A percentile compares a stretch with the other conserved stretches of the same genome.
phyloP scores from a whole-genome alignment of 2,888 invertebrate genomes.

The Phorcus lineatus region DNA sequence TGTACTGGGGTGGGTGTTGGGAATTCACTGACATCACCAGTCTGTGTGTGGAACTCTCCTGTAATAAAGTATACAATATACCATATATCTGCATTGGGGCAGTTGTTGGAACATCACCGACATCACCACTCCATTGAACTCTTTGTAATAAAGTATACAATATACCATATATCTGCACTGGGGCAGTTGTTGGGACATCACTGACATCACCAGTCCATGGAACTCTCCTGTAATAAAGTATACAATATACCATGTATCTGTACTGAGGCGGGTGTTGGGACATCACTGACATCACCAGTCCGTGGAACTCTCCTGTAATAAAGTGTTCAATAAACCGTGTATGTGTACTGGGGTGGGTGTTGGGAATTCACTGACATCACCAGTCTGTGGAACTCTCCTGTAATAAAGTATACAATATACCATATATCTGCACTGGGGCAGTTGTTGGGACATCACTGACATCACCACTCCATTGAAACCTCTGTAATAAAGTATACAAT shows the following conservation, averaged over 20 bases:
- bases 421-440: not conserved
- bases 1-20: not conserved
- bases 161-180: not conserved
- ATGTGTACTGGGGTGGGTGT: not conserved
- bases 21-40: slow-evolving; percentile 31
- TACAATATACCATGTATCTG: not conserved
- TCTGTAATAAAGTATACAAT: no score
- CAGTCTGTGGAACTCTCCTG: slow-evolving; percentile 43
- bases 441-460: slow-evolving; percentile 21
- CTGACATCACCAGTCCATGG: slow-evolving; percentile 36
- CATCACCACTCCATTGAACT: slow-evolving; percentile 39
- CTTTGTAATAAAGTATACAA: slow-evolving; percentile 39
- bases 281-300: slow-evolving; percentile 32
- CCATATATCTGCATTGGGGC: not conserved
- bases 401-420: no score
- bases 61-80: no score
- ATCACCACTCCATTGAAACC: slow-evolving; percentile 40
- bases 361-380: slow-evolving; percentile 28
- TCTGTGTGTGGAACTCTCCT: slow-evolving; percentile 44
- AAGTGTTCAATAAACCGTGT: no score
- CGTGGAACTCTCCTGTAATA: slow-evolving; percentile 42
- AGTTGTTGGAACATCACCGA: slow-evolving; percentile 21
- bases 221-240: slow-evolving; percentile 37
- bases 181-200: not conserved
- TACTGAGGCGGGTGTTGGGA: not conserved